These are phyloP conservation scores for Tethya wilhelma DNA, from an alignment of 37 sponge, comb jelly and placozoan species.

Conservation along the genomic window DNA sequence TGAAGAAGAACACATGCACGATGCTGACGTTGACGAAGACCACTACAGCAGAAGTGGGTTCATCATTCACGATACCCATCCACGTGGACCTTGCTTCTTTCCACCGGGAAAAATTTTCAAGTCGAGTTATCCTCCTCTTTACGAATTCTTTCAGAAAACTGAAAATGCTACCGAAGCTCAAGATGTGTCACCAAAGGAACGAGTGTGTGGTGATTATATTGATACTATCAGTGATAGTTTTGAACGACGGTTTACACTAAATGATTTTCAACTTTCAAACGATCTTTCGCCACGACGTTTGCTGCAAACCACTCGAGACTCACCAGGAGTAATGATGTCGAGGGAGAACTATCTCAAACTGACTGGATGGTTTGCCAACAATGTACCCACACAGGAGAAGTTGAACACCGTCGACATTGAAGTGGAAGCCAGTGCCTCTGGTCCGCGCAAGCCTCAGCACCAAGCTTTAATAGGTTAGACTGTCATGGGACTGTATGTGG, in stretches of 20 bases:
- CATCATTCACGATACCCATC: constrained; percentile 48
- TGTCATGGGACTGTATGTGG: background rate
- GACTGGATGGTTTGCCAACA: constrained; percentile 76
- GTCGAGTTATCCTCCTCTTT: background rate
- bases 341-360: constrained; percentile 76
- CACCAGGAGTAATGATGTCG: constrained; percentile 27
- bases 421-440: constrained; percentile 24
- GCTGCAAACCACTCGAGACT: background rate
- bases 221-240: background rate
- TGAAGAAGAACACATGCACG: too few relatives aligned
- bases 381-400: constrained; percentile 63
- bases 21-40: too few relatives aligned
- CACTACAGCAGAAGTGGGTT: background rate
- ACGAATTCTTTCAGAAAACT: too few relatives aligned
- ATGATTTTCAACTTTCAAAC: constrained; percentile 13
- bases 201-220: too few relatives aligned
- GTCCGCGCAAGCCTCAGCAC: constrained; percentile 41
- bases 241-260: constrained; percentile 8
- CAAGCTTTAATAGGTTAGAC: constrained; percentile 67
- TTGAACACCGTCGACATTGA: constrained; percentile 40
- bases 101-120: constrained; percentile 52
- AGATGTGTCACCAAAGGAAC: background rate
- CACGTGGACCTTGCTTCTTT: constrained; percentile 54
- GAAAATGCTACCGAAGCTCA: background rate
- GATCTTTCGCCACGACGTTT: background rate